Conservation (phyloP, 2,888 invertebrate genomes). For the Parascotia fuliginaria region DNA sequence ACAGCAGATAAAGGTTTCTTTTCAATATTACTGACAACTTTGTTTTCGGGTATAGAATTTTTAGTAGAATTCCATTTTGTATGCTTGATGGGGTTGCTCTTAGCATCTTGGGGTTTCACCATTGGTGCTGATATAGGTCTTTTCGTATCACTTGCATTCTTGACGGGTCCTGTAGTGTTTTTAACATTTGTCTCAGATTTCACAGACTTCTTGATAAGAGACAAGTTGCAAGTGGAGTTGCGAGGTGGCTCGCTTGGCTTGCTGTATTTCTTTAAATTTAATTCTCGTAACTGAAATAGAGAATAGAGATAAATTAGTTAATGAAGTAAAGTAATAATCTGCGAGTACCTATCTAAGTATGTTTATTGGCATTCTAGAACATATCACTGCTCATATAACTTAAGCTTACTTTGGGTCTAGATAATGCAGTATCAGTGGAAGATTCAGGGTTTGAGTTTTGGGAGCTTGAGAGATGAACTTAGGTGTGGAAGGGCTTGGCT, state of each 20-base stretch:
- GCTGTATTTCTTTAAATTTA: constrained; percentile 71
- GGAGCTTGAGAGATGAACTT: no score
- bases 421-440: no score
- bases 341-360: no score
- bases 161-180: constrained; percentile 25
- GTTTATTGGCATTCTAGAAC: no score
- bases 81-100: constrained; percentile 3
- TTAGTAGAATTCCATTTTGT: no score
- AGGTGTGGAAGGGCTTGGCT: no score
- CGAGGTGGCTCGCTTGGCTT: constrained; percentile 35
- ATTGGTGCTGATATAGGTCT: constrained; percentile 46
- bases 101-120: constrained; percentile 19
- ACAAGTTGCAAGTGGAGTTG: constrained; percentile 23
- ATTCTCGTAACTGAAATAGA: constrained; percentile 63
- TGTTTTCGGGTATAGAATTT: constrained; percentile 4
- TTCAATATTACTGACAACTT: constrained; percentile 12
- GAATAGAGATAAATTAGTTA: constrained; percentile 1
- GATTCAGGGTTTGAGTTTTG: no score
- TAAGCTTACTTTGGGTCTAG: no score
- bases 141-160: constrained; percentile 45
- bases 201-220: constrained; percentile 27
- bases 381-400: no score
- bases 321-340: no score
- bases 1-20: neutral
- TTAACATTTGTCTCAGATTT: constrained; percentile 32